Evolutionary conservation across 2,113 vertebrate species (phyloP), one percentile per base, ranked within the genome.

Genomic region (Mystacornis crossleyi): DNA sequence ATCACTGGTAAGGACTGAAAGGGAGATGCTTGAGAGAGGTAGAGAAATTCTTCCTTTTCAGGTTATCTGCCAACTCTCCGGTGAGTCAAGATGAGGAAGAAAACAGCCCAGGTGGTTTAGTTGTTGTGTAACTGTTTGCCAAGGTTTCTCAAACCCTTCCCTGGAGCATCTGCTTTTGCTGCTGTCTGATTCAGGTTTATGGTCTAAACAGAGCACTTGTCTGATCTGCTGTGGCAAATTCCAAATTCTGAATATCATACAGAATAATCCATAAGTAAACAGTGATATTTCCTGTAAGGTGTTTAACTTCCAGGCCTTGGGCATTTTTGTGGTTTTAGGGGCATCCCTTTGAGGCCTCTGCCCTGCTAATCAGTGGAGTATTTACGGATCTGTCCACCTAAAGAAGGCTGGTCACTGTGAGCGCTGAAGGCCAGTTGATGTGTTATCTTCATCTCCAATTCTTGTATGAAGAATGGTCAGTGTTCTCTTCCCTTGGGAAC

Each of bases 141-240:
- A 1, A 66, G 18, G 2, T 87, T 95, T 87, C 58, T 82, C 70
- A 65, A 31, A 67, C 18, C 20, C 8, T 53, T 78, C 61, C 69
- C 64, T 93, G 71, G 88, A 95, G 58, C 42, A 33, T 54, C 71
- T 86, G 58, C 11, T 90, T 95, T 88, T 69, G 15, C 71, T 87
- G 5, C 47, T 83, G 34, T 51, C 58, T 47, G 50, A 70, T 91
- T 85, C 42, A 51, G 24, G 15, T 85, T 95, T 74, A 11, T 81
- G 55, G 51, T 45, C 64, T 78, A 71, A 94, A 60, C 42, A 60
- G 60, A 92, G 33, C 14, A 20, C 12, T 78, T 54, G n/a, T 74
- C 64, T 90, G 42, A 89, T 93, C 67, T 86, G 34, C 75, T 74
- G 4, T 71, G 86, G 54, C 86, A 90, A 71, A 73, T 93, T 93